Base-by-base conservation (phyloP, 2,113 vertebrate genomes). In the Malurus elegans region DNA sequence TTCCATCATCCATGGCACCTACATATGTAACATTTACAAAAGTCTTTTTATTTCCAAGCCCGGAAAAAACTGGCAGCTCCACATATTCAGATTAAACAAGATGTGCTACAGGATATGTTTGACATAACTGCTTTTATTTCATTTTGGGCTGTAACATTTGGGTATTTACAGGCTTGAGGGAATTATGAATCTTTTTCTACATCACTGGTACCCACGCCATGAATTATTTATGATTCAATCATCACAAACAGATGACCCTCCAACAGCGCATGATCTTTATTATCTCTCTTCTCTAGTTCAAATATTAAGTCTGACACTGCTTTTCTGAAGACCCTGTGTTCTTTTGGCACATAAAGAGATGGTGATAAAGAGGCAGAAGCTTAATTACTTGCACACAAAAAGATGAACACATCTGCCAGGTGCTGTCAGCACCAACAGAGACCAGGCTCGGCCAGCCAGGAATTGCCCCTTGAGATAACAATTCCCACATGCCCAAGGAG, bases 211-310 rank as follows among this genome's bases (percentile, higher is more conserved):
- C 13, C 13, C 5, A 2, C 54, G 48, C 19, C 62, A 64, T 85
- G 56, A 91, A 91, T 91, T 94, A 86, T 84, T 81, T 91, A 67
- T 86, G 31, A 91, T 58, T 61, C 38, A 80, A 60, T 54, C 62
- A 47, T 48, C 65, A 91, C 69, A 89, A 40, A 50, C 28, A 64
- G 36, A 80, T 28, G 38, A 72, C 64, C 6, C 21, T 32, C 26
- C 66, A 75, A 28, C 9, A 60, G 51, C 3, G 18, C 0, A 0
- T 36, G 25, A 60, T 65, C 58, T 87, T 79, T 78, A 60, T 51
- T 58, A 54, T 26, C 72, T 88, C 71, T 62, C 38, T 71, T 79
- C 57, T 87, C 44, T 40, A n/a, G 40, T 56, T 85, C 62, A 87
- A 56, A 81, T 65, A 71, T 58, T n/a, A 76, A 48, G 24, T 25